A percentile compares a stretch with the other conserved stretches of the same genome.
These are phyloP conservation scores for Trichogramma dendrolimi DNA, from an alignment of 2,888 invertebrate genomes.

Conservation along the genomic window DNA sequence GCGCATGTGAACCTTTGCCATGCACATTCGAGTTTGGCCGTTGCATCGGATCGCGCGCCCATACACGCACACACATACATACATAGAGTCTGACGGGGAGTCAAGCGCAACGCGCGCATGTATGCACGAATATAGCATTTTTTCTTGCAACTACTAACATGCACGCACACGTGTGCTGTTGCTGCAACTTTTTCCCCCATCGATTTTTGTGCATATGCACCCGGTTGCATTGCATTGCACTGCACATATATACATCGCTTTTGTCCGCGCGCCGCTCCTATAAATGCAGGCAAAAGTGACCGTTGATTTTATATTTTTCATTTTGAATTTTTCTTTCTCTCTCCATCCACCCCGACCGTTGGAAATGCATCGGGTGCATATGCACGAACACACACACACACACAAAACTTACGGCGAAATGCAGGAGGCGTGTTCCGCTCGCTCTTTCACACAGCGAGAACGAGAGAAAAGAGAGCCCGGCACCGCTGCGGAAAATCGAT, in stretches of 20 bases:
- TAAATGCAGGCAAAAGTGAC: too few species aligned
- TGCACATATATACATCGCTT: not conserved
- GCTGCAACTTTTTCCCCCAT: not conserved
- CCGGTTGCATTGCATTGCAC: not conserved
- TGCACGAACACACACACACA: too few species aligned
- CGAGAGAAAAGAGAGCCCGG: too few species aligned
- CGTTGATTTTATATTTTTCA: too few species aligned
- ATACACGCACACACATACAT: not conserved
- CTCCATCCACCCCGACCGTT: too few species aligned
- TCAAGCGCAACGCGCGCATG: slow-evolving; percentile 2
- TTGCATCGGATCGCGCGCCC: slow-evolving; percentile 3
- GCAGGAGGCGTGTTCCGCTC: too few species aligned
- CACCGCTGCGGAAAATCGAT: too few species aligned
- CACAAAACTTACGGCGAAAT: too few species aligned
- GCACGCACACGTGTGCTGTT: not conserved
- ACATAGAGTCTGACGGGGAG: not conserved
- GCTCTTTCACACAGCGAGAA: too few species aligned
- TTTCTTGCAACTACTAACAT: not conserved
- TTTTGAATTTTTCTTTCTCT: too few species aligned
- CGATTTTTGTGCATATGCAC: slow-evolving; percentile 1
- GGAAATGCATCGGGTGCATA: too few species aligned
- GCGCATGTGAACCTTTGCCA: not conserved
- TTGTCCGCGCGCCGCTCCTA: not conserved
- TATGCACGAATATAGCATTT: not conserved
- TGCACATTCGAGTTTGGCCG: slow-evolving; percentile 1